Evolutionary conservation across 2,888 invertebrate genomes (phyloP).

Genomic region (Clostera curtula): DNA sequence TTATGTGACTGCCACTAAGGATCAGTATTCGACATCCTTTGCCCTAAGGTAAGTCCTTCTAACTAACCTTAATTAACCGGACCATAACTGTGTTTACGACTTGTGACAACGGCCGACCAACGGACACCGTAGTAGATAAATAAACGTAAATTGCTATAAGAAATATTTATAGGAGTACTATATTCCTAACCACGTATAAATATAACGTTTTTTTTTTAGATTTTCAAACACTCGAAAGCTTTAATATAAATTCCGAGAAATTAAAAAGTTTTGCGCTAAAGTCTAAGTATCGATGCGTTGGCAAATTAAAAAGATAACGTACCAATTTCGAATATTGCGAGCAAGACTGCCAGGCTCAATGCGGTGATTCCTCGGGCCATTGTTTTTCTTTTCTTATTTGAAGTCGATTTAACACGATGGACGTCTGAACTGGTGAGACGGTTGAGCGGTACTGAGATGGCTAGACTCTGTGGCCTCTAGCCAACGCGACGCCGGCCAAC

Average conservation of each 20-base stretch:
- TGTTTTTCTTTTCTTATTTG: constrained; percentile 26
- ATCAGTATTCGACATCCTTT: no score
- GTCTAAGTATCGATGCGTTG: constrained; percentile 6
- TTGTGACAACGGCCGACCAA: no score
- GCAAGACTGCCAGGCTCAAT: constrained; percentile 44
- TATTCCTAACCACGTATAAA: no score
- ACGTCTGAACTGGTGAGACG: constrained; percentile 38
- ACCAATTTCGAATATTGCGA: constrained; percentile 59
- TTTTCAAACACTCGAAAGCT: no score
- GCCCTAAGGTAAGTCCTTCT: no score
- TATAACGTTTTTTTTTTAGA: no score
- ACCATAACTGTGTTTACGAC: no score
- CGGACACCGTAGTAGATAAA: no score
- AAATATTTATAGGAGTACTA: no score
- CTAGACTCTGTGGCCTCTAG: constrained; percentile 34
- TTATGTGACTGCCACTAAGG: no score
- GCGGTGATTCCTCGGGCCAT: constrained; percentile 46
- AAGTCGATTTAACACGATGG: constrained; percentile 15
- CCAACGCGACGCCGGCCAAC: constrained; percentile 50
- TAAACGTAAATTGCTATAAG: no score
- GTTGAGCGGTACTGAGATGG: constrained; percentile 41
- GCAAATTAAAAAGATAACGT: constrained; percentile 23
- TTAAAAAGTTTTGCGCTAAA: constrained; percentile 2
- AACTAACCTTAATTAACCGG: no score
- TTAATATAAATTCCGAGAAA: neutral